These are phyloP conservation scores for Meriones unguiculatus DNA, from an alignment of 2,113 vertebrate species.

Conservation along the genomic window DNA sequence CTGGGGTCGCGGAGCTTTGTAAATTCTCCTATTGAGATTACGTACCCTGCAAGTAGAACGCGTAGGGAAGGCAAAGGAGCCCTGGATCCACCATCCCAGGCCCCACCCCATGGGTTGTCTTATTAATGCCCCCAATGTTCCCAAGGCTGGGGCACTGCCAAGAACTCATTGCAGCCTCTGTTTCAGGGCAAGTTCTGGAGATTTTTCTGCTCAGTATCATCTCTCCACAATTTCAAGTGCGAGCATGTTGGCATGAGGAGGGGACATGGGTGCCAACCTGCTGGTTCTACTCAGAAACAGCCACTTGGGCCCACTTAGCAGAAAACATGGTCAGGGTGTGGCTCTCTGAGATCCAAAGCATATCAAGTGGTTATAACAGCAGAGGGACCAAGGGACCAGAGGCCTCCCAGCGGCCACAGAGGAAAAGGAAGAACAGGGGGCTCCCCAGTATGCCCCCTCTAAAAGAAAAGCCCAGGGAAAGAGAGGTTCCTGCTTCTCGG, in stretches of 20 bases:
- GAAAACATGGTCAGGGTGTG: neutral
- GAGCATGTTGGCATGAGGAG: neutral
- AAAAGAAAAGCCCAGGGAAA: neutral
- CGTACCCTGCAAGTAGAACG: neutral
- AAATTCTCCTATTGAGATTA: neutral
- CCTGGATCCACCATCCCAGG: accelerated
- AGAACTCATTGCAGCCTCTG: neutral
- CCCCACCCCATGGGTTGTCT: accelerated
- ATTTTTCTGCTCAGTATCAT: neutral
- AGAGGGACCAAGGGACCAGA: neutral
- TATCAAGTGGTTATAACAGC: neutral
- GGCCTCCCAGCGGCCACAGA: neutral
- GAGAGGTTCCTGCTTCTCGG: neutral
- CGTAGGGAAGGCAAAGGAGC: neutral
- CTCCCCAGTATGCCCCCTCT: neutral
- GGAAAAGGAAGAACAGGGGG: neutral
- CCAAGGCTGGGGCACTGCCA: neutral
- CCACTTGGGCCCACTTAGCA: neutral
- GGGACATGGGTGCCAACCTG: neutral
- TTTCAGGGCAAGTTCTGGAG: neutral
- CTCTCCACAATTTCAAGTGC: neutral
- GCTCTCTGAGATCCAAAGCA: neutral
- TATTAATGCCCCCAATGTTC: accelerated
- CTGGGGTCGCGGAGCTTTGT: neutral
- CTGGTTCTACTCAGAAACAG: neutral